A percentile compares a stretch with the other conserved stretches of the same genome.
Evolutionary conservation across 2,888 invertebrate species (phyloP).

Genomic region (Cyrtodaria siliqua): DNA sequence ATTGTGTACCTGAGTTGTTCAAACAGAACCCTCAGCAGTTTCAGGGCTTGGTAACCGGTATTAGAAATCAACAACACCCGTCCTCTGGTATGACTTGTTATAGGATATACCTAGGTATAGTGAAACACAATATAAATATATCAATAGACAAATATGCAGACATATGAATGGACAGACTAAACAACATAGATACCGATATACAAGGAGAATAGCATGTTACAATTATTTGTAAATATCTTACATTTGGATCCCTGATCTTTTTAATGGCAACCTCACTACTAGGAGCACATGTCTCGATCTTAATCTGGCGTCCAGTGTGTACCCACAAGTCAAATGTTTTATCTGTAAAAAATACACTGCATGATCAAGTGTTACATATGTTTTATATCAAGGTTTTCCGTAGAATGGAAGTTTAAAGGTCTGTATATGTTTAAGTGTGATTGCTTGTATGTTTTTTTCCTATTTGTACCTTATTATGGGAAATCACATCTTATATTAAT

Average conservation of each 20-base stretch:
- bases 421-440: too few relatives aligned
- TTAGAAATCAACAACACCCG: conserved; percentile 44
- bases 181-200: neutral
- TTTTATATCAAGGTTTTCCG: too few relatives aligned
- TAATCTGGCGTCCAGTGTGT: conserved; percentile 43
- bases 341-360: conserved; percentile 34
- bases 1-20: conserved; percentile 45
- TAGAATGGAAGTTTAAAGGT: too few relatives aligned
- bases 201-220: too few relatives aligned
- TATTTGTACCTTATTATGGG: too few relatives aligned
- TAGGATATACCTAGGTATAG: conserved; percentile 34
- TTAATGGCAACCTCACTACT: conserved; percentile 17
- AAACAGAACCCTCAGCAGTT: conserved; percentile 39
- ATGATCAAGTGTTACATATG: too few relatives aligned
- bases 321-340: conserved; percentile 37
- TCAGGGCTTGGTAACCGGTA: conserved; percentile 47
- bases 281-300: conserved; percentile 27
- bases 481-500: too few relatives aligned
- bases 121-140: too few relatives aligned
- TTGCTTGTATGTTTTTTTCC: too few relatives aligned
- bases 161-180: too few relatives aligned
- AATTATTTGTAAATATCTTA: too few relatives aligned
- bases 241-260: conserved; percentile 24
- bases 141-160: too few relatives aligned
- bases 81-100: conserved; percentile 41